Evolutionary conservation across 1,140 invertebrate genomes (phyloP).

Genomic region (Zophobas atratus): DNA sequence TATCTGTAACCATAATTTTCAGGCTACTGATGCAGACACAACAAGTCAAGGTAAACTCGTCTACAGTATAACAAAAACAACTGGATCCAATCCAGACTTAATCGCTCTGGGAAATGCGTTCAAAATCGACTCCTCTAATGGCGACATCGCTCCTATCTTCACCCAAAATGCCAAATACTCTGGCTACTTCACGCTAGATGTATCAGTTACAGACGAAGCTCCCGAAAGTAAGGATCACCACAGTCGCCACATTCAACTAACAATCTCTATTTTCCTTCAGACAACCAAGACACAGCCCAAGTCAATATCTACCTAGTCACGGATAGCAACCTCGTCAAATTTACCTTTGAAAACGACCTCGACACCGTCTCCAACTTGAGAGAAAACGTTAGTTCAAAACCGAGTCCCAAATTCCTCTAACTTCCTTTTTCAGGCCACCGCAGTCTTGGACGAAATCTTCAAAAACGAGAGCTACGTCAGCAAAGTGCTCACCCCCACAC

Average conservation of each 20-base stretch:
- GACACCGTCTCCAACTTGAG: slow-evolving; percentile 65
- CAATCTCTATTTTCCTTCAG: too few species aligned
- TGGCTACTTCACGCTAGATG: too few species aligned
- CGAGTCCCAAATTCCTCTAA: not conserved
- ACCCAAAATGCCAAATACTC: too few species aligned
- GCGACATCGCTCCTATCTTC: too few species aligned
- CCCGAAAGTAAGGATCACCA: too few species aligned
- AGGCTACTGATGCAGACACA: slow-evolving; percentile 71
- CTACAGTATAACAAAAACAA: slow-evolving; percentile 68
- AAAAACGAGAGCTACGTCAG: not conserved
- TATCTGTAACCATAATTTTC: slow-evolving; percentile 30
- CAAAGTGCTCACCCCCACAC: too few species aligned
- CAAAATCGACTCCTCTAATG: too few species aligned
- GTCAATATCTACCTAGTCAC: slow-evolving; percentile 57
- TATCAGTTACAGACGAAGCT: too few species aligned
- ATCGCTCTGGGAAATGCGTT: too few species aligned
- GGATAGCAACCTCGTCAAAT: slow-evolving; percentile 69
- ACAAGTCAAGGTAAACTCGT: slow-evolving; percentile 57
- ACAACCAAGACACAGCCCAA: slow-evolving; percentile 56
- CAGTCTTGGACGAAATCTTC: slow-evolving; percentile 14
- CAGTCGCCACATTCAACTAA: too few species aligned
- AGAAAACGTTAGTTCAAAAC: slow-evolving; percentile 66
- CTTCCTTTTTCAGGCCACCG: not conserved
- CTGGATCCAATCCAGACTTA: too few species aligned
- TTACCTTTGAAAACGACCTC: slow-evolving; percentile 71